Evolutionary conservation across 2,113 vertebrate species (phyloP), one percentile per base, ranked within the genome.

Genomic region (Anguilla rostrata): DNA sequence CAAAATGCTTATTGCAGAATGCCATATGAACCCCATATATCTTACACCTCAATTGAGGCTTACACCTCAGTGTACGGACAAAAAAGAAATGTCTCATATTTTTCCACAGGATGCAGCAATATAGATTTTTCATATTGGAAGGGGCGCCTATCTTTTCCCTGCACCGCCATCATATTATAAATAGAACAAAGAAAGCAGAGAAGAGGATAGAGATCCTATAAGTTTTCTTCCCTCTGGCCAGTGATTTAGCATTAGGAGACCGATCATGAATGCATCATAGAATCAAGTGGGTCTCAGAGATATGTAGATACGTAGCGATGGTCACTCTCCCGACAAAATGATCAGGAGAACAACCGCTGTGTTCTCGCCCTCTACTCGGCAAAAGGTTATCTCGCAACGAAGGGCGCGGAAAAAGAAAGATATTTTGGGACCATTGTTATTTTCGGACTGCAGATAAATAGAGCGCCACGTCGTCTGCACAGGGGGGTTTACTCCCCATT

Each of bases 111-210:
- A 39, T 39, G 34, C 56, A n/a, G 60, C 43, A 66, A 34, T 81
- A 66, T 86, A 39, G 81, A 81, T 86, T 81, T 86, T 81, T 81
- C 79, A 86, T 86, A 81, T 66, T 57, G 49, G 78, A 85, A 85
- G 57, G 56, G 78, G 56, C 34, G 56, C 40, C 79, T 81, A 53
- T 40, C 53, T 56, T 66, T 86, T 66, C 43, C 53, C 85, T 71
- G 78, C 78, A 40, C 29, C 56, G 26, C 39, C 80, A 43, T 81
- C 53, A 60, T 56, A 82, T 15, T 49, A 63, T 34, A 46, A 86
- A 86, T 78, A 81, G 78, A 82, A 18, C n/a, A 34, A n/a, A 43
- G 79, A 60, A 53, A 56, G 80, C 80, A 39, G 14, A 53, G 49
- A 86, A 63, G 39, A 34, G 26, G 85, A 29, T 41, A 53, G 57